Base-by-base conservation (phyloP, 1,140 invertebrate species). In the Neomicropteryx cornuta region DNA sequence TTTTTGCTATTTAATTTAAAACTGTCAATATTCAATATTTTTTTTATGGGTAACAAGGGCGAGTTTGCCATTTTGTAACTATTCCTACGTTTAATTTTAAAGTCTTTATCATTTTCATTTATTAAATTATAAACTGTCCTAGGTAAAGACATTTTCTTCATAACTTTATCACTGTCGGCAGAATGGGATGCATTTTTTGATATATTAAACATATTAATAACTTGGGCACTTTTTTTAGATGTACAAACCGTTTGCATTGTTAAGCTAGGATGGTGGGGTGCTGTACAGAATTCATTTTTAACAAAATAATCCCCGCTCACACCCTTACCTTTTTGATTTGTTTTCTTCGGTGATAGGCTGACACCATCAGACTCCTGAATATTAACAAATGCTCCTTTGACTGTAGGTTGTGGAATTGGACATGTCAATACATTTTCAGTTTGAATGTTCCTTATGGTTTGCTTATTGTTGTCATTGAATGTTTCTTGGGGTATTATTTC, bases 31-130 rank as follows among this genome's bases (percentile, higher is more conserved):
- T 65, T 67, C 17, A 68, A 46, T 32, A 68, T 43, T 43, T 60
- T 65, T 52, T 60, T 67, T 29, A 68, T 70, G 4, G 75, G 72
- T 61, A 76, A 68, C 40, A 77, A 68, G 2, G 75, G 74, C 30
- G 73, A 77, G 61, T 87, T 89, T 1, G 87, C 87, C 56, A 87
- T 73, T 42, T 85, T 76, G 54, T 90, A 90, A 61, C 85, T 88
- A 55, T 88, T 83, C 55, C 83, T 87, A 30, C 86, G 73, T 62
- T 86, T 86, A 18, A 89, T 65, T 56, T 76, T 75, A 21, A 58
- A 39, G 28, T 42, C 33, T 38, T 53, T 48, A 17, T 51, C 51
- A 34, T 37, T 43, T 33, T 42, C 42, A 41, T 11, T 30, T 24
- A 33, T 31, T 17, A 21, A 14, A 24, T 42, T 42, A 33, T 38